A percentile compares a stretch with the other conserved stretches of the same genome.
Evolutionary conservation across 2,113 vertebrate species (phyloP).

Genomic region (Ceuthmochares aereus): DNA sequence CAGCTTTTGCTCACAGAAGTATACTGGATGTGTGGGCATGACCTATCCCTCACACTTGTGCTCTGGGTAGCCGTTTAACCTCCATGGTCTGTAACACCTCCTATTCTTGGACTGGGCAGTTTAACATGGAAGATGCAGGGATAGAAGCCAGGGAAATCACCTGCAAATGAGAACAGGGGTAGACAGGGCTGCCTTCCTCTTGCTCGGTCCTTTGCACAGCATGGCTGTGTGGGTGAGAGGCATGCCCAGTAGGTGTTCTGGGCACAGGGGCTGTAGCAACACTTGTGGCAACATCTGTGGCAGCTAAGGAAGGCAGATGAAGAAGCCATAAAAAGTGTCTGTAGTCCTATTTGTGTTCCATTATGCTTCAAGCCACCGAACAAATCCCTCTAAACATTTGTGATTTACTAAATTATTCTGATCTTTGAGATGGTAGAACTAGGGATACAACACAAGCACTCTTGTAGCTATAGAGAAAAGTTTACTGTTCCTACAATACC

Average conservation of each 20-base stretch:
- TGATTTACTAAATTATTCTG: neutral
- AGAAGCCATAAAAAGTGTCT: neutral
- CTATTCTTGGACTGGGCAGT: neutral
- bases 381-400: neutral
- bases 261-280: neutral
- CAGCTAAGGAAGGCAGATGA: neutral
- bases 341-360: neutral
- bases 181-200: neutral
- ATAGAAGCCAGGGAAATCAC: neutral
- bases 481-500: neutral
- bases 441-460: neutral
- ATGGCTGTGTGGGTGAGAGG: fast-evolving
- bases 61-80: neutral
- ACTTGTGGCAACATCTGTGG: neutral
- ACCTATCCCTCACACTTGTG: neutral
- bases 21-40: neutral
- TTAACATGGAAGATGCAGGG: fast-evolving
- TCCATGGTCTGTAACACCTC: neutral
- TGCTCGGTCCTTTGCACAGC: neutral
- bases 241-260: neutral
- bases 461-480: neutral
- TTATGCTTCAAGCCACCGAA: neutral
- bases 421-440: neutral
- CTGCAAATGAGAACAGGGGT: neutral
- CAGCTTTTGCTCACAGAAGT: neutral